Base-by-base conservation (phyloP, 2,797 vertebrate genomes). In the Melanotaenia maccullochi region DNA sequence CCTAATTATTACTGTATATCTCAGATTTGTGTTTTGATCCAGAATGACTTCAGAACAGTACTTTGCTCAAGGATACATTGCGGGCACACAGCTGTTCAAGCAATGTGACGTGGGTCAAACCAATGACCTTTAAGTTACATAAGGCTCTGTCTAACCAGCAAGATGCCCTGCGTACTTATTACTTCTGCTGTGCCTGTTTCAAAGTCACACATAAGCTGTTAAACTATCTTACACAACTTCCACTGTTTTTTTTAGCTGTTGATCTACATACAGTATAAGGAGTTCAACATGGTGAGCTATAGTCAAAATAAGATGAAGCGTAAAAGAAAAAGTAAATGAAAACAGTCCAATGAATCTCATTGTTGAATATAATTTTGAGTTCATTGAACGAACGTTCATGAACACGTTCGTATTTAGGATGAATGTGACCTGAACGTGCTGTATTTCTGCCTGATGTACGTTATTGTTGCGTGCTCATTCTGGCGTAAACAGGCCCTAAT, bases 81-180 rank as follows among this genome's bases (percentile, higher is more conserved):
- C 67, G 60, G 68, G 52, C n/a, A 2, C 75, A 67, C 73, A 82
- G 90, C 77, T 87, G 88, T 60, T 81, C 54, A 25, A 65, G 68
- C 54, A 49, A 62, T 58, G 55, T 44, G 58, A 72, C 8, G 11
- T 8, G 47, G 79, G 84, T 87, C 75, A 78, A 82, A 73, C 58
- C 42, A 36, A 63, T 56, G 79, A 83, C 85, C 75, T 64, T 67
- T 61, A 11, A 0, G 56, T 87, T 87, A 63, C 66, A 56, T 77
- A 82, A 81, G 8, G 7, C 73, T 85, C 84, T 47, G 64, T 71
- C 54, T 2, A 47, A 80, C n/a, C 86, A 84, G 80, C 85, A 70
- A 69, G 83, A 58, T 13, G 24, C 71, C 42, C 57, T 44, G 70
- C 65, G 51, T 35, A 18, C 60, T 74, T 76, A 22, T 68, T 67